Evolutionary conservation across 2,113 vertebrate genomes (phyloP).

Genomic region (Thermophis baileyi): DNA sequence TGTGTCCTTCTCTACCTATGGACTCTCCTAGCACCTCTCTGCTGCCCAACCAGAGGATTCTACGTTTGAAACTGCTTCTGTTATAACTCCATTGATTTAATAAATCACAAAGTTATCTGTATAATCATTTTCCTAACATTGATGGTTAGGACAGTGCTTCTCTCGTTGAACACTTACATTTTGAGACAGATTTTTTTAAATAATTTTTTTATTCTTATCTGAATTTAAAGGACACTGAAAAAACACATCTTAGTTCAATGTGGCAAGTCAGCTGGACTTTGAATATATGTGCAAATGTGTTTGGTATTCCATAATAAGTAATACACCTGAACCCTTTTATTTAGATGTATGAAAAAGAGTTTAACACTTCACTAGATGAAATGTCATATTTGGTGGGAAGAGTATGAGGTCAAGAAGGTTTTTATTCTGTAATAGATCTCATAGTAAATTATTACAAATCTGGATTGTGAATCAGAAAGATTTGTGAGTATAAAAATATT

Average conservation of each 20-base stretch:
- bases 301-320: slow-evolving; percentile 26
- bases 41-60: slow-evolving; percentile 75
- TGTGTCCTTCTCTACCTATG: slow-evolving; percentile 86
- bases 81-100: slow-evolving; percentile 7
- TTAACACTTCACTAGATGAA: slow-evolving; percentile 37
- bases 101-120: background rate
- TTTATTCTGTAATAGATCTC: slow-evolving; percentile 46
- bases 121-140: background rate
- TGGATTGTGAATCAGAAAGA: slow-evolving; percentile 48
- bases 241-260: background rate
- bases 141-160: slow-evolving; percentile 14
- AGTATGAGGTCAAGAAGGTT: slow-evolving; percentile 34
- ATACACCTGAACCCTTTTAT: slow-evolving; percentile 14
- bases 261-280: background rate
- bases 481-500: slow-evolving; percentile 58
- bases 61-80: slow-evolving; percentile 58
- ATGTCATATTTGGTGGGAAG: slow-evolving; percentile 7
- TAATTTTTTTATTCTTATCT: slow-evolving; percentile 2
- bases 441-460: slow-evolving; percentile 61
- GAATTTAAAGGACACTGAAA: background rate
- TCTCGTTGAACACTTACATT: slow-evolving; percentile 16
- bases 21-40: slow-evolving; percentile 86
- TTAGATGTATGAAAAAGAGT: slow-evolving; percentile 39
- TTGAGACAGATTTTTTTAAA: slow-evolving; percentile 5
- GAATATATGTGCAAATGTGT: background rate